Percentiles rank a stretch among this genome's conserved stretches.
Evolutionary conservation across 37 sponge, comb jelly and placozoan genomes (phyloP).

Genomic region (Petrosia ficiformis): DNA sequence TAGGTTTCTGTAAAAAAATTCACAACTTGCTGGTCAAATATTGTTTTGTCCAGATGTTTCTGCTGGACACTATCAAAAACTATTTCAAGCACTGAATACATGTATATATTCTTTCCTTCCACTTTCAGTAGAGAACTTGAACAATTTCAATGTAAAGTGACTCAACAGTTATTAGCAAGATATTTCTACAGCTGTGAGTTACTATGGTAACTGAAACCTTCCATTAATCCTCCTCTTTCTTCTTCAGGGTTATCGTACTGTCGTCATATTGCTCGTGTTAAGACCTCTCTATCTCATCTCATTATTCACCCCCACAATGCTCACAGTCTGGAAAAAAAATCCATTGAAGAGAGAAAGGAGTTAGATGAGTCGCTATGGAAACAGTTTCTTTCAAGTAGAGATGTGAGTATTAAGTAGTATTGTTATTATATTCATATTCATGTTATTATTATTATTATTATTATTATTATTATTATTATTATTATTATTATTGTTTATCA

Average conservation of each 20-base stretch:
- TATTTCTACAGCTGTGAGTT: conserved; percentile 84
- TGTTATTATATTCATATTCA: neutral
- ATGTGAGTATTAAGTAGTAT: conserved; percentile 21
- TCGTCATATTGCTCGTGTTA: conserved; percentile 76
- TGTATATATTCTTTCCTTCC: no score
- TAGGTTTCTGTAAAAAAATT: no score
- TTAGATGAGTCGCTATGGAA: conserved; percentile 23
- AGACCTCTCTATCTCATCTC: conserved; percentile 67
- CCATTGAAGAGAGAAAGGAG: neutral
- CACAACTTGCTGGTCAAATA: no score
- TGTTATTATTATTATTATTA: neutral
- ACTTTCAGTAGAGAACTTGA: no score
- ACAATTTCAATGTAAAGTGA: conserved; percentile 56
- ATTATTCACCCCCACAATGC: conserved; percentile 8
- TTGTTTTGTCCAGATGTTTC: no score
- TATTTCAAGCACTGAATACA: no score
- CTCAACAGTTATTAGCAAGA: conserved; percentile 61
- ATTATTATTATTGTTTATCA: neutral
- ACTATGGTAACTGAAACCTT: neutral
- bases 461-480: neutral
- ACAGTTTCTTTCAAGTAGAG: conserved; percentile 16
- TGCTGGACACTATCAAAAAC: no score
- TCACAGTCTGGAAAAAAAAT: neutral
- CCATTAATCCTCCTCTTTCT: neutral
- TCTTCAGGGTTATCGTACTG: conserved; percentile 83